phyloP scores from a whole-genome alignment of 2,797 vertebrate genomes.

The Cebuella pygmaea region DNA sequence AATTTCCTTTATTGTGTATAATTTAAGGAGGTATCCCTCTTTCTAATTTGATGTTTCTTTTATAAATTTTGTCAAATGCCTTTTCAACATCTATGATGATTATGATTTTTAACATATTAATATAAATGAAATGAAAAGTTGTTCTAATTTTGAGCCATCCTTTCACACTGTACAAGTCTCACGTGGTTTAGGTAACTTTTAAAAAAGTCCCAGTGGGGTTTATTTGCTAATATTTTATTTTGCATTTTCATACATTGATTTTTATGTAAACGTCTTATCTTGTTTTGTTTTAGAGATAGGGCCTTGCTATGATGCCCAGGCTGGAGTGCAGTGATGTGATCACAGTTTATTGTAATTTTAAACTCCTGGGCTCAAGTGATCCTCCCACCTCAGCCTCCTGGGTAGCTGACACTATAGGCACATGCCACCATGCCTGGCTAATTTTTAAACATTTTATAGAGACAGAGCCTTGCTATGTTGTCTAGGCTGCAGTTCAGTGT shows the following conservation, averaged over 20 bases:
- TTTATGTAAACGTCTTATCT: background rate
- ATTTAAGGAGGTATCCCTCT: no score
- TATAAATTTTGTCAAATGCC: no score
- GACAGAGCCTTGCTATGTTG: background rate
- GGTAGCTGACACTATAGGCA: background rate
- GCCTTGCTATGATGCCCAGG: background rate
- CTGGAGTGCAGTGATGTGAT: background rate
- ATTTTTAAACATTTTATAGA: background rate
- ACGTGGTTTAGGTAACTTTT: background rate
- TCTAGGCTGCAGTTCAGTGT: background rate
- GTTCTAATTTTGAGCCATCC: background rate
- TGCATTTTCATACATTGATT: background rate
- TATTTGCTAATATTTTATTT: background rate
- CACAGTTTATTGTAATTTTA: background rate
- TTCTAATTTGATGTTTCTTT: no score
- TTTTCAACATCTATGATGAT: no score
- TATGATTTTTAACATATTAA: background rate
- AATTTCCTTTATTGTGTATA: background rate
- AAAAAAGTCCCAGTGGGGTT: background rate
- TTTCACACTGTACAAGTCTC: background rate
- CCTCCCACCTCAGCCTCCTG: background rate
- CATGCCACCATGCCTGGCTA: background rate
- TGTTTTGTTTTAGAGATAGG: background rate
- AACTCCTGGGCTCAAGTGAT: background rate
- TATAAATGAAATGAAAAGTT: background rate